Evolutionary conservation across 2,888 invertebrate species (phyloP), one percentile per base, ranked within the genome.

Genomic region (Stramonita haemastoma): DNA sequence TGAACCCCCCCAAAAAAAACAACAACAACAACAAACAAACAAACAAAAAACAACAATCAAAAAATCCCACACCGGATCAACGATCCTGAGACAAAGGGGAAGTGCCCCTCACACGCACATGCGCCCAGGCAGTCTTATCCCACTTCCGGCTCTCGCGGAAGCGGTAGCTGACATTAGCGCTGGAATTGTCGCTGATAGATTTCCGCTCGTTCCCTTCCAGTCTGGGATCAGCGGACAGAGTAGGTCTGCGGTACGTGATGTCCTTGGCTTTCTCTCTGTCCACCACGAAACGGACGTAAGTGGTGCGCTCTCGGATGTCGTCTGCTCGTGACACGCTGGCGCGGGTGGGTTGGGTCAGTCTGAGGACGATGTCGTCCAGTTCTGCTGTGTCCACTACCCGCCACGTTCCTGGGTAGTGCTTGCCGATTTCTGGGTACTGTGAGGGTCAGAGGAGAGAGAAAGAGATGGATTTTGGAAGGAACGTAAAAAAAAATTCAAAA

Each of bases 361-460:
- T 90, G 0, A 92, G 90, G 1, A 93, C 92, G 79, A 93, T 94
- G 8, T 46, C 86, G 22, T 90, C 81, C 22, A 94, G 85, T 57
- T 94, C 92, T 6, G 83, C 81, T 8, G 89, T 81, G 17, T 89
- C 89, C 70, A 92, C 93, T 8, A 93, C 91, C 34, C 92, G 91
- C 93, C 94, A 93, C 17, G 94, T 94, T 29, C 94, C 94, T 13
- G 94, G 94, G 90, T 93, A 94, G 88, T 94, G 94, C 77, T 93
- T 93, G 0, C 91, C 90, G 32, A 94, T 90, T 87, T 92, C 93
- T 5, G 93, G 93, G 90, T 93, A 94, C 87, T 89, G 85, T 8
- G 13, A 1, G 81, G 46, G 56, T 32, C 34, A 81, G 22, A 34
- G 34, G 17, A 81, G 34, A 11, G 4, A 13, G 4, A 1, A 77